Evolutionary conservation across 1,140 invertebrate genomes (phyloP).

Genomic region (Penaeus indicus): DNA sequence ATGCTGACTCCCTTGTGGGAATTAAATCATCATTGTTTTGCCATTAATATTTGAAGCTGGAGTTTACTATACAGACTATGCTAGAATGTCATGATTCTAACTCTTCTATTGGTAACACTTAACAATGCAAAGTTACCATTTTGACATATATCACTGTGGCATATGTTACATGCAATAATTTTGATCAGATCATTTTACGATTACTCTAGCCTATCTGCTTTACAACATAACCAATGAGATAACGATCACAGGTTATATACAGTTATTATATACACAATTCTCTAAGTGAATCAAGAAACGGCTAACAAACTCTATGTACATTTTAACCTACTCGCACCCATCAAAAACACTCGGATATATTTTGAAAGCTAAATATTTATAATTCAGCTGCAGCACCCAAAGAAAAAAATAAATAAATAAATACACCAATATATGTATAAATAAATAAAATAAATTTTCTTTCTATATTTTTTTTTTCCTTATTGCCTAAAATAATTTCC

Average conservation of each 20-base stretch:
- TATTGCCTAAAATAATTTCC: no score
- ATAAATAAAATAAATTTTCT: no score
- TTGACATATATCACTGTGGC: slow-evolving; percentile 5
- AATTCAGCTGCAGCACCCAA: background rate
- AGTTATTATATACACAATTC: slow-evolving; percentile 40
- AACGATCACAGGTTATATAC: slow-evolving; percentile 42
- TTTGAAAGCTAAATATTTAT: background rate
- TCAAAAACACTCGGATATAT: slow-evolving; percentile 45
- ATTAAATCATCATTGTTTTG: slow-evolving; percentile 34
- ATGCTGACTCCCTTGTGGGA: background rate
- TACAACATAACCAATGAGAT: slow-evolving; percentile 27
- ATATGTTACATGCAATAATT: slow-evolving; percentile 42
- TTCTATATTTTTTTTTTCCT: no score
- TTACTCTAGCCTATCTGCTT: background rate
- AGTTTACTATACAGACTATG: slow-evolving; percentile 32
- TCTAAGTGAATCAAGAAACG: slow-evolving; percentile 4
- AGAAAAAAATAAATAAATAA: background rate
- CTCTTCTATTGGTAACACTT: background rate
- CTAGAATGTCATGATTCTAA: slow-evolving; percentile 18
- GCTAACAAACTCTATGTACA: slow-evolving; percentile 53
- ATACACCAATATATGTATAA: no score
- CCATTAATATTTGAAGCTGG: slow-evolving; percentile 50
- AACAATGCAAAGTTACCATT: background rate
- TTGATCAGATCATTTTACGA: slow-evolving; percentile 19
- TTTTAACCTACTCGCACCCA: slow-evolving; percentile 50